These are phyloP conservation scores for Gallirallus australis DNA, from an alignment of 2,797 vertebrate species.

Conservation along the genomic window DNA sequence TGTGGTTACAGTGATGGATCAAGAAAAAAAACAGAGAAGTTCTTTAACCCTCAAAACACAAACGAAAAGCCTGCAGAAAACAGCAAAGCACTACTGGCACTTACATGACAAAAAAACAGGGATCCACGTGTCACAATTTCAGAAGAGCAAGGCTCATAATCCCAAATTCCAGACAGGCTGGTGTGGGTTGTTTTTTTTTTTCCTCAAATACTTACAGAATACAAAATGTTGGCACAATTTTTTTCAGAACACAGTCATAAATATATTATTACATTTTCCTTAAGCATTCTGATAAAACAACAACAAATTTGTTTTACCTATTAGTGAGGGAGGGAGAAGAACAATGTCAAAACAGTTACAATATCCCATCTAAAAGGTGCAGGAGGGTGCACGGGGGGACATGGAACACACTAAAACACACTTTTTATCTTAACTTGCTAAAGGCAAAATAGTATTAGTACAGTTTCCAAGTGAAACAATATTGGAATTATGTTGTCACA, in stretches of 20 bases:
- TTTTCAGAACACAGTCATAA: not conserved
- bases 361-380: not conserved
- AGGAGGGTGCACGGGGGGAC: fast-evolving
- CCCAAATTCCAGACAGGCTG: not conserved
- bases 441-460: not conserved
- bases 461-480: not conserved
- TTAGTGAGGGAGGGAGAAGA: not conserved
- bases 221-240: fast-evolving
- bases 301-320: not conserved
- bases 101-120: not conserved
- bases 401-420: fast-evolving
- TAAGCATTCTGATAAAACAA: not conserved
- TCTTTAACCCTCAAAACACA: conserved; percentile 61
- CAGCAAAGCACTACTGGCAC: not conserved
- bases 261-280: not conserved
- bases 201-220: not conserved
- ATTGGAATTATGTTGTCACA: not conserved
- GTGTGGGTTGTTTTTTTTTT: not conserved
- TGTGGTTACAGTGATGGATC: conserved; percentile 69
- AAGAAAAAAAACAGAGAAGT: not conserved
- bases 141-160: not conserved
- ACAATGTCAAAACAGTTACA: not conserved
- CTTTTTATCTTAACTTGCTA: not conserved
- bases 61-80: conserved; percentile 1
- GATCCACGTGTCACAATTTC: not conserved